phyloP scores from a whole-genome alignment of 2,888 invertebrate genomes.

The Lithodes maja region DNA sequence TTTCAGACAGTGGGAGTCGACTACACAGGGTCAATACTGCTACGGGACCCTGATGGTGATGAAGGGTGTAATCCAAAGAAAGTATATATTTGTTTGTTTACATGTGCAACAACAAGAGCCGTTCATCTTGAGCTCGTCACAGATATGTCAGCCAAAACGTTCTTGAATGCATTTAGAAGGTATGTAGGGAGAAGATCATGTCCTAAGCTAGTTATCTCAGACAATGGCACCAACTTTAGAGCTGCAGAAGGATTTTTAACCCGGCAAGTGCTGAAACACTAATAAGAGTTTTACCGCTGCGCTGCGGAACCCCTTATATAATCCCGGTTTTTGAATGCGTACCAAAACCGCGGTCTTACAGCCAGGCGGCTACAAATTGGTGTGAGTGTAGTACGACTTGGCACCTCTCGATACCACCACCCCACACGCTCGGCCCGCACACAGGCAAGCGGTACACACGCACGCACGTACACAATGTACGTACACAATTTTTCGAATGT shows the following conservation, averaged over 20 bases:
- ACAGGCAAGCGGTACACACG: too few species aligned
- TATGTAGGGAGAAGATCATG: not conserved
- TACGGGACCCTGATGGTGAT: not conserved
- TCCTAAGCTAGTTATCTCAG: not conserved
- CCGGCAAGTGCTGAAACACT: too few species aligned
- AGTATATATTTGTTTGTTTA: not conserved
- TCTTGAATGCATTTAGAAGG: not conserved
- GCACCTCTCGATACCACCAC: too few species aligned
- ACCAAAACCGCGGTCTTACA: too few species aligned
- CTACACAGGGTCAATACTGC: not conserved
- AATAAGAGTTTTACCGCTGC: too few species aligned
- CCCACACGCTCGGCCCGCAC: too few species aligned
- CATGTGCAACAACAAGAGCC: not conserved
- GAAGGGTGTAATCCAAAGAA: not conserved
- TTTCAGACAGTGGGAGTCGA: not conserved
- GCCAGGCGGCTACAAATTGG: too few species aligned
- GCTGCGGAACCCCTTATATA: too few species aligned
- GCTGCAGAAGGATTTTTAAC: not conserved
- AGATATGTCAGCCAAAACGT: slow-evolving; percentile 10
- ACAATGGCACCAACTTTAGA: not conserved
- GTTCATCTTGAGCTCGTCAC: not conserved
- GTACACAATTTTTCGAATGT: too few species aligned
- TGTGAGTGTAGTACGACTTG: too few species aligned
- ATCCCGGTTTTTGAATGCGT: too few species aligned
- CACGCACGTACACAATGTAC: too few species aligned